These are phyloP conservation scores for Microtus richardsoni DNA, from an alignment of 2,113 vertebrate species.

Conservation along the genomic window DNA sequence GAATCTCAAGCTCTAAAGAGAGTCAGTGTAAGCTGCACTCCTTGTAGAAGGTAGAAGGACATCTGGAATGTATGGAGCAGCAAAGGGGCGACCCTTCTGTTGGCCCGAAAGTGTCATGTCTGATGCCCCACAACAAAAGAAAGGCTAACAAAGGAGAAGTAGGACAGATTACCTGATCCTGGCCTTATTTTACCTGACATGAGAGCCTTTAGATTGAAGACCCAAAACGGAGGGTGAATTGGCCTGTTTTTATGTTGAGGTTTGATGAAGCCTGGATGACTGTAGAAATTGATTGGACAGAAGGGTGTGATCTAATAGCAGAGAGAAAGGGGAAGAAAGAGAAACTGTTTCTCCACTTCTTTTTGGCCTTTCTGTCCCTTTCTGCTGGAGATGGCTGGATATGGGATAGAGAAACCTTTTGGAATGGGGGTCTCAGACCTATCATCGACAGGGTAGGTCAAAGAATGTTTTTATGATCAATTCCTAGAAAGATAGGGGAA, in stretches of 20 bases:
- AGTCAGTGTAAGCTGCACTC: neutral
- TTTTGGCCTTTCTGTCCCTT: neutral
- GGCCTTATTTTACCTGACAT: neutral
- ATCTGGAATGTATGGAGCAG: neutral
- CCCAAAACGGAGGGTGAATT: neutral
- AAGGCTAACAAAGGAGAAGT: neutral
- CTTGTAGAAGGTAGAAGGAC: conserved; percentile 32
- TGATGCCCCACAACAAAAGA: neutral
- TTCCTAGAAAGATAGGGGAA: neutral
- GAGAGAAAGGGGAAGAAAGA: neutral
- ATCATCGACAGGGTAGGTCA: neutral
- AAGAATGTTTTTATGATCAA: neutral
- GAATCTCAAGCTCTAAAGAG: conserved; percentile 31
- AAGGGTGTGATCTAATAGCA: neutral
- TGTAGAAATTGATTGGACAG: neutral
- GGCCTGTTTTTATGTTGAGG: neutral
- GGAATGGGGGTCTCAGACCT: neutral
- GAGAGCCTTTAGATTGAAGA: neutral
- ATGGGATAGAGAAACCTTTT: neutral
- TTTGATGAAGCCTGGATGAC: neutral
- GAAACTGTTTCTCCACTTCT: neutral
- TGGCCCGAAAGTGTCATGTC: neutral
- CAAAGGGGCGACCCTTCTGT: neutral
- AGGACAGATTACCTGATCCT: neutral
- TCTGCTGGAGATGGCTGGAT: neutral